Evolutionary conservation across 2,797 vertebrate genomes (phyloP), one percentile per base, ranked within the genome.

Genomic region (Pseudopleuronectes americanus): DNA sequence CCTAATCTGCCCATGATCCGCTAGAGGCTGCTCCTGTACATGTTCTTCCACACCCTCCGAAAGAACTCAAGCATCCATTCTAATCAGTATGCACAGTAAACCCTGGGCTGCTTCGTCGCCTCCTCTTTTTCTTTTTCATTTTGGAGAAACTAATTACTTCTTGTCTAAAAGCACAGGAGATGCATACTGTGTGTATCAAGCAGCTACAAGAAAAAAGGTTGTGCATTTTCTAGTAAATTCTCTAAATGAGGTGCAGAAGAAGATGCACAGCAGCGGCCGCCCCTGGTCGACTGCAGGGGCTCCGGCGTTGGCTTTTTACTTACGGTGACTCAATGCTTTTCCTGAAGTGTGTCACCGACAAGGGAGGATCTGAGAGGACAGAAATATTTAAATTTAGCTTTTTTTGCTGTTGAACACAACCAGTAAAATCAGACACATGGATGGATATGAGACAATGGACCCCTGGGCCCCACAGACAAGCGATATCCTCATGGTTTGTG

Each of bases 291-390:
- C 62, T 66, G 79, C 58, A 67, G 60, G 64, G 23, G 45, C 71
- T 76, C 61, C 41, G 38, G 67, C 13, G 22, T 53, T 58, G 60
- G 64, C 67, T 79, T 84, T 87, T 84, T 87, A 99, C 98, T 99
- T 97, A 99, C 98, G 97, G 97, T 90, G 98, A 98, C 91, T 99
- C 98, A 71, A 99, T 94, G 93, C 98, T 99, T 95, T 99, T 99
- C 94, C 98, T 96, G 95, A 96, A 98, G 95, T 99, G 98, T 77
- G 98, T 99, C 92, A 99, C 98, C 80, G 98, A 99, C 86, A 99
- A 95, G 33, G 98, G 98, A 93, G 98, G 98, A 93, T 99, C 98
- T 99, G 87, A 88, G 84, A 84, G 81, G 57, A 90, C 47, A 89
- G 80, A 85, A 56, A 90, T 62, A 83, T 76, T 69, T 52, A 33